A percentile compares a stretch with the other conserved stretches of the same genome.
Evolutionary conservation across 2,888 invertebrate genomes (phyloP).

Genomic region (Idaea dimidiata): DNA sequence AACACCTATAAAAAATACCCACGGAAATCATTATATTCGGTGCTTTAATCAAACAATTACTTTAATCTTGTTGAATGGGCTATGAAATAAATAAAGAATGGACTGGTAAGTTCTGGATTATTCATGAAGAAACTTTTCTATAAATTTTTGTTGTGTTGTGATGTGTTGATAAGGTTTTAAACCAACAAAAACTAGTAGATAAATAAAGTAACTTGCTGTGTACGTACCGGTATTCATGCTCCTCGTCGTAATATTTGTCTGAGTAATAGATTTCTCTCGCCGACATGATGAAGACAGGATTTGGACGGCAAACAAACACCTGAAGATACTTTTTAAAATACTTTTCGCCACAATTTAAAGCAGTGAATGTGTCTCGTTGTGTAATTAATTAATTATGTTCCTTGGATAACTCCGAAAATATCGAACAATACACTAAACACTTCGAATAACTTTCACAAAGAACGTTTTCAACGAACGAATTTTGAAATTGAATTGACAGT

Average conservation of each 20-base stretch:
- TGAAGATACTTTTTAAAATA: background rate
- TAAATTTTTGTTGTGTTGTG: background rate
- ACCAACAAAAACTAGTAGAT: background rate
- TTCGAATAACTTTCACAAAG: constrained; percentile 5
- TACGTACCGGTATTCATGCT: constrained; percentile 93
- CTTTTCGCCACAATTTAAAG: background rate
- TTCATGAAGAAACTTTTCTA: background rate
- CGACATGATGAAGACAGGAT: constrained; percentile 64
- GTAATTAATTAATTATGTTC: background rate
- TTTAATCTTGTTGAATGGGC: background rate
- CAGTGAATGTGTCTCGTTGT: background rate
- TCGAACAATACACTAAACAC: constrained; percentile 24
- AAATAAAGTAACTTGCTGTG: background rate
- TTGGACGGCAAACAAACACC: constrained; percentile 19
- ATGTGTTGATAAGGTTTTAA: background rate
- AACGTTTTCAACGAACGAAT: background rate
- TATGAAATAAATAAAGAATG: background rate
- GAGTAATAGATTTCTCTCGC: constrained; percentile 93
- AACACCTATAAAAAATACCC: background rate
- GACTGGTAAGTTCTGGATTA: background rate
- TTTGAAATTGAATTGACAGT: background rate
- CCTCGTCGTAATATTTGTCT: constrained; percentile 95
- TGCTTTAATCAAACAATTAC: background rate
- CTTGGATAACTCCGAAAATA: background rate
- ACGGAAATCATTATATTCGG: no score